Base-by-base conservation (phyloP, 2,888 invertebrate genomes). In the Flexamia atlantica region DNA sequence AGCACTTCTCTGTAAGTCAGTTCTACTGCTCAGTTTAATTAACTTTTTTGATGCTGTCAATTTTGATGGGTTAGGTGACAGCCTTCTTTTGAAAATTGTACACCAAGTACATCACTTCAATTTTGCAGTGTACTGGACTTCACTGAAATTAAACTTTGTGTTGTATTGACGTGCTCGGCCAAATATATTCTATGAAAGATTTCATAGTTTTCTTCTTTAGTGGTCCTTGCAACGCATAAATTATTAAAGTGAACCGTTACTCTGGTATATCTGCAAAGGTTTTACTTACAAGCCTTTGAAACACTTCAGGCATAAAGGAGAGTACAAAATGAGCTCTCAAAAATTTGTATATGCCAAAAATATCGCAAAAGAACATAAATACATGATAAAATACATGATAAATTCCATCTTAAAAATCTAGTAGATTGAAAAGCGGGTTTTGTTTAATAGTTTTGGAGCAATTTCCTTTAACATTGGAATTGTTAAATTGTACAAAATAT, bases 331-430 rank as follows among this genome's bases (percentile, higher is more conserved):
- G 85, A 20, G 85, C 25, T 60, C 72, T 81, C 17, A 25, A n/a
- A 40, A 85, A 85, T 81, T 76, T 81, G 64, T 83, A 85, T 30
- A 25, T 83, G 3, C 85, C 85, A 64, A 64, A 85, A 14, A 81
- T 83, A 53, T 83, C 12, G 57, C 60, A 79, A 85, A 85, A 25
- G 85, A 83, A 46, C 85, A 85, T 12, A 83, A 32, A 12, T 85
- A 64, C 68, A 64, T 85, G 82, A 25, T 84, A 46, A 42, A 20
- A 28, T 20, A 85, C 64, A 60, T 83, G 85, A 74, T 82, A 83
- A 57, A 85, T 83, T 30, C 83, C 85, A 64, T 85, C 83, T n/a
- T 80, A 83, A 36, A 76, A 57, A 68, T 85, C 85, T 17, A 85
- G 36, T 46, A 80, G n/a, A n/a, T 53, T 3, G 53, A 53, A 53